A percentile compares a stretch with the other conserved stretches of the same genome.
Evolutionary conservation across 2,797 vertebrate genomes (phyloP).

Genomic region (Muraenolepis orangiensis): DNA sequence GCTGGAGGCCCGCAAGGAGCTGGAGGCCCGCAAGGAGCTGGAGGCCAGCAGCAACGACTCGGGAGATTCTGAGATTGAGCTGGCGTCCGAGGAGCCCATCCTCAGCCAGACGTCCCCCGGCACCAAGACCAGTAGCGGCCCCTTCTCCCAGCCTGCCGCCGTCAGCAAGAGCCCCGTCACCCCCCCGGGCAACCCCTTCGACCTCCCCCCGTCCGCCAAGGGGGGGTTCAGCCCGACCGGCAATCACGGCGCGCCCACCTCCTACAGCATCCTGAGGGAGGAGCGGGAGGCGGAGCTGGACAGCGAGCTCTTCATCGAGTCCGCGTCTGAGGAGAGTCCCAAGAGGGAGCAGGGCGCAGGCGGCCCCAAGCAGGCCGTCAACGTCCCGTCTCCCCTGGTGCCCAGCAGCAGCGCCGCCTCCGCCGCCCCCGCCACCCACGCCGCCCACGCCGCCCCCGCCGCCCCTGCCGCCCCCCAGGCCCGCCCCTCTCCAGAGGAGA

Average conservation of each 20-base stretch:
- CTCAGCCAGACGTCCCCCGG: slow-evolving; percentile 58
- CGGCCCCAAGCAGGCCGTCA: slow-evolving; percentile 75
- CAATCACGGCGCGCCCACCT: slow-evolving; percentile 77
- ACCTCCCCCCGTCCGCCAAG: slow-evolving; percentile 72
- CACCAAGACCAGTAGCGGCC: slow-evolving; percentile 60
- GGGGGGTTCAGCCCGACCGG: slow-evolving; percentile 79
- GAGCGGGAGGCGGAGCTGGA: slow-evolving; percentile 97
- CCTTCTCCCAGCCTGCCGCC: slow-evolving; percentile 57
- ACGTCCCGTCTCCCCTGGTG: slow-evolving; percentile 65
- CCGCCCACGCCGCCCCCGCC: slow-evolving; percentile 36
- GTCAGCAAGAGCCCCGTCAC: slow-evolving; percentile 51
- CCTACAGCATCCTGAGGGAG: slow-evolving; percentile 95
- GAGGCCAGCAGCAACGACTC: slow-evolving; percentile 91
- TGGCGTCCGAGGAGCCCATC: slow-evolving; percentile 89
- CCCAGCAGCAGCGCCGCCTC: slow-evolving; percentile 50
- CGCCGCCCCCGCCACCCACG: slow-evolving; percentile 51
- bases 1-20: slow-evolving; percentile 84
- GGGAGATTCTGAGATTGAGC: slow-evolving; percentile 94
- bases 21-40: slow-evolving; percentile 69
- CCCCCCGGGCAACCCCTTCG: slow-evolving; percentile 61
- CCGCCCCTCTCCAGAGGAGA: slow-evolving; percentile 44
- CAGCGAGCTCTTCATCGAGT: slow-evolving; percentile 97
- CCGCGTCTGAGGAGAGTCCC: slow-evolving; percentile 94
- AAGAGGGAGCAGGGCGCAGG: slow-evolving; percentile 90
- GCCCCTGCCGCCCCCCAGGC: slow-evolving; percentile 47